phyloP scores from a whole-genome alignment of 2,113 vertebrate species.

The Sander lucioperca region DNA sequence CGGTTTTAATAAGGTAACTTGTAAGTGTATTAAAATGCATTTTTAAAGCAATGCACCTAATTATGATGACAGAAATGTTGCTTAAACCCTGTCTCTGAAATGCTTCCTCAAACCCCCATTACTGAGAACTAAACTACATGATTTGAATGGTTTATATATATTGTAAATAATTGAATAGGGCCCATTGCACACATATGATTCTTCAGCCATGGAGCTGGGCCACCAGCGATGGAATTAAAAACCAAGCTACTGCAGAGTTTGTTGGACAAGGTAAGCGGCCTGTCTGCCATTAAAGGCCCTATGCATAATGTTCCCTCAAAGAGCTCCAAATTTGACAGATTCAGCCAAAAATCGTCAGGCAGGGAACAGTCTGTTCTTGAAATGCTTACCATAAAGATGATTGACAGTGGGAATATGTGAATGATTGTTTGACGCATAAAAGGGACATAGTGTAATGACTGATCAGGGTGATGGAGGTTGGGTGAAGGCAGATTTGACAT shows the following conservation, averaged over 20 bases:
- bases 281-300: slow-evolving; percentile 36
- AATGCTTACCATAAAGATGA: slow-evolving; percentile 72
- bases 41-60: slow-evolving; percentile 1
- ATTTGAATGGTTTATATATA: slow-evolving; percentile 39
- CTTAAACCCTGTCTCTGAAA: not conserved
- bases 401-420: slow-evolving; percentile 71
- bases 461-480: slow-evolving; percentile 53
- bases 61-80: slow-evolving; percentile 2
- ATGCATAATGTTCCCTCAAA: slow-evolving; percentile 46
- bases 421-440: slow-evolving; percentile 70
- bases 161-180: slow-evolving; percentile 36
- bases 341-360: slow-evolving; percentile 28
- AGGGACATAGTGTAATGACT: slow-evolving; percentile 60
- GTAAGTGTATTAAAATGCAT: slow-evolving; percentile 3
- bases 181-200: slow-evolving; percentile 24
- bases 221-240: slow-evolving; percentile 42
- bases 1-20: slow-evolving; percentile 1
- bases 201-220: not conserved
- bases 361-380: slow-evolving; percentile 43
- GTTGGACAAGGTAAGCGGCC: slow-evolving; percentile 40
- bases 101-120: slow-evolving; percentile 17
- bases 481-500: slow-evolving; percentile 62
- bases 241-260: slow-evolving; percentile 27
- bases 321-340: slow-evolving; percentile 45
- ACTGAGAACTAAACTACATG: not conserved